phyloP scores from a whole-genome alignment of 2,888 invertebrate species.

The Embidobia sp. region DNA sequence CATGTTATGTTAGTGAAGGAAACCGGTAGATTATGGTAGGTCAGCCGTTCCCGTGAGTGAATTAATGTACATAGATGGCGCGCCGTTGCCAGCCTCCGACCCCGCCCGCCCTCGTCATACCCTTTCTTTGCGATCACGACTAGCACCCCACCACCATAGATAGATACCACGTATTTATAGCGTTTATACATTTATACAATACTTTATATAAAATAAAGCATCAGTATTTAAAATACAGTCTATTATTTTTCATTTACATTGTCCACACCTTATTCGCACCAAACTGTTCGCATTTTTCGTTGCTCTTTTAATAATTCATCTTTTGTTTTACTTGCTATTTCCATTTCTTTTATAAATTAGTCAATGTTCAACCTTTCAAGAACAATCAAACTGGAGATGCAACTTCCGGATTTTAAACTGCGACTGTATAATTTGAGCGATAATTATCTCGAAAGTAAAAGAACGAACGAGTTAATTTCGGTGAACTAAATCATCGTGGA shows the following conservation, averaged over 20 bases:
- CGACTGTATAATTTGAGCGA: too few relatives aligned
- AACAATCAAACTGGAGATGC: too few relatives aligned
- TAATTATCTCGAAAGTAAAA: too few relatives aligned
- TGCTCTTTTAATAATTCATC: too few relatives aligned
- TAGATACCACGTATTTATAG: constrained; percentile 82
- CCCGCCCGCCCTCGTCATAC: constrained; percentile 81
- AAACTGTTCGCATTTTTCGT: too few relatives aligned
- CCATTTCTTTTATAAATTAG: too few relatives aligned
- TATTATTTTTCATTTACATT: constrained; percentile 43
- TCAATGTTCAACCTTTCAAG: too few relatives aligned
- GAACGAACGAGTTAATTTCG: constrained; percentile 33
- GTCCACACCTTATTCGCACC: too few relatives aligned
- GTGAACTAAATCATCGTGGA: constrained; percentile 36
- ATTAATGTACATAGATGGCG: constrained; percentile 82
- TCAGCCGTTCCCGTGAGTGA: constrained; percentile 80
- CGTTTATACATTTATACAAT: constrained; percentile 82
- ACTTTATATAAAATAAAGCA: constrained; percentile 82
- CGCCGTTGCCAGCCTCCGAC: constrained; percentile 81
- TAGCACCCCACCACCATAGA: constrained; percentile 81
- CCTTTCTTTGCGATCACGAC: constrained; percentile 81
- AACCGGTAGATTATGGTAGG: constrained; percentile 81
- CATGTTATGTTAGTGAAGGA: constrained; percentile 80
- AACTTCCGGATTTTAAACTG: too few relatives aligned
- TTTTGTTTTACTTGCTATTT: too few relatives aligned
- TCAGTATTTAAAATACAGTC: constrained; percentile 80